Percentiles rank a stretch among this genome's conserved stretches.
Conservation (phyloP, 2,797 vertebrate genomes). For the Telmatherina bonti region DNA sequence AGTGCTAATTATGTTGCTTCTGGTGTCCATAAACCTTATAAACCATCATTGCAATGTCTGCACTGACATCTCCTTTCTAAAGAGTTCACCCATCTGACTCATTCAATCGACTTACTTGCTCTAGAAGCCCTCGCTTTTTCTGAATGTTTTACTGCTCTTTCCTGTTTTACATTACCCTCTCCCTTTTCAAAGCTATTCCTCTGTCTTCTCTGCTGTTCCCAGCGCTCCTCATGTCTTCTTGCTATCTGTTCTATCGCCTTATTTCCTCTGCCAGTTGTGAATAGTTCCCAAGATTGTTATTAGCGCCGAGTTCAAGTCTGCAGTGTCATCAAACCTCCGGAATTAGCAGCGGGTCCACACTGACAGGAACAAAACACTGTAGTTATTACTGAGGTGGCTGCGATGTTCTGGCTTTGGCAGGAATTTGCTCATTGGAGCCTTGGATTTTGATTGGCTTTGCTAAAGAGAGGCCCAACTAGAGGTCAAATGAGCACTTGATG, state of each 20-base stretch:
- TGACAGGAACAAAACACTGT: constrained; percentile 63
- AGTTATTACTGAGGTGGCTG: constrained; percentile 63
- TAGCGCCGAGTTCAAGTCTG: constrained; percentile 63
- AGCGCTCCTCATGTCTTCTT: constrained; percentile 36
- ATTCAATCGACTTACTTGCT: constrained; percentile 16
- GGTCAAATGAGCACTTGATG: constrained; percentile 48
- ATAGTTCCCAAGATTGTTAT: constrained; percentile 67
- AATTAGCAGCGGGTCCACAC: constrained; percentile 67
- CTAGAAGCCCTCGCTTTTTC: constrained; percentile 15
- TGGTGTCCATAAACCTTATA: constrained; percentile 64
- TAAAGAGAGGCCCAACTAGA: constrained; percentile 53
- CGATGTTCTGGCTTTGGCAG: constrained; percentile 62
- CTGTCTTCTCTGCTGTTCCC: constrained; percentile 17
- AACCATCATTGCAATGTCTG: constrained; percentile 63
- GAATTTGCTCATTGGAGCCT: constrained; percentile 39
- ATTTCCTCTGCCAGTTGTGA: constrained; percentile 50
- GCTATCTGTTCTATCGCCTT: constrained; percentile 44
- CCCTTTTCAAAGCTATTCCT: constrained; percentile 27
- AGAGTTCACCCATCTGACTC: constrained; percentile 36
- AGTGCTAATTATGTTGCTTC: constrained; percentile 73
- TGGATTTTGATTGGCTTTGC: constrained; percentile 58
- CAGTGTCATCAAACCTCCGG: constrained; percentile 71
- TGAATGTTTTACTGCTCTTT: constrained; percentile 47
- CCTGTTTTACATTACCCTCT: constrained; percentile 30
- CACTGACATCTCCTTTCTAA: constrained; percentile 17